Percentiles rank a stretch among this genome's conserved stretches.
Conservation (phyloP, 2,888 invertebrate species). For the Drosophila nigricruria region DNA sequence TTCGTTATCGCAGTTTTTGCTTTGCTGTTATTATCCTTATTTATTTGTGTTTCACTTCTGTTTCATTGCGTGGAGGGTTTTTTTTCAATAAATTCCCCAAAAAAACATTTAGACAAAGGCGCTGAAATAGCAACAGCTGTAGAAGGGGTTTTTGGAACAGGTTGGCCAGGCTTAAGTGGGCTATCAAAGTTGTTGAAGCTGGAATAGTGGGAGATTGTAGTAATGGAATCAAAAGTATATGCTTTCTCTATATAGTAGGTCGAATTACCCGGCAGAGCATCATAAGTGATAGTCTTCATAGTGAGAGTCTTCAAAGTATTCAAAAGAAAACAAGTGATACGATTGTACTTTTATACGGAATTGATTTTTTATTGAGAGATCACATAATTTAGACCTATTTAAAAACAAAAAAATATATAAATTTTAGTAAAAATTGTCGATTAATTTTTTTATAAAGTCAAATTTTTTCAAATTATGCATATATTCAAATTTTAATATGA, state of each 20-base stretch:
- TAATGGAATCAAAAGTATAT: not conserved
- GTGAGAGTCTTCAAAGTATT: no score
- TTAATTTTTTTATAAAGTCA: no score
- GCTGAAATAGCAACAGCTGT: constrained; percentile 40
- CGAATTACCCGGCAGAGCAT: not conserved
- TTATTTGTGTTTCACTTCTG: constrained; percentile 77
- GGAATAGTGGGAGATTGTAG: not conserved
- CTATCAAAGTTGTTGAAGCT: not conserved
- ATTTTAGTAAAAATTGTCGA: no score
- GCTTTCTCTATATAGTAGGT: not conserved
- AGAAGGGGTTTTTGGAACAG: constrained; percentile 3
- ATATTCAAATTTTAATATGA: no score
- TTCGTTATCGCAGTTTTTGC: constrained; percentile 12
- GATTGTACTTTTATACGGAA: no score
- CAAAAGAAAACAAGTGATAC: no score
- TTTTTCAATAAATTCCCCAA: constrained; percentile 63
- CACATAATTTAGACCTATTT: no score
- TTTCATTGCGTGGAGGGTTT: constrained; percentile 49
- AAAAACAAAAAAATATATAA: no score
- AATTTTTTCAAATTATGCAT: no score
- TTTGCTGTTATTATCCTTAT: constrained; percentile 76
- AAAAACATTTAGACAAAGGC: constrained; percentile 44
- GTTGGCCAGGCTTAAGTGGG: not conserved
- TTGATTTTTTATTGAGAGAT: no score
- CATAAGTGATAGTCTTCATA: no score